Conservation (phyloP, 1,140 invertebrate genomes). For the Dreissena rostriformis region DNA sequence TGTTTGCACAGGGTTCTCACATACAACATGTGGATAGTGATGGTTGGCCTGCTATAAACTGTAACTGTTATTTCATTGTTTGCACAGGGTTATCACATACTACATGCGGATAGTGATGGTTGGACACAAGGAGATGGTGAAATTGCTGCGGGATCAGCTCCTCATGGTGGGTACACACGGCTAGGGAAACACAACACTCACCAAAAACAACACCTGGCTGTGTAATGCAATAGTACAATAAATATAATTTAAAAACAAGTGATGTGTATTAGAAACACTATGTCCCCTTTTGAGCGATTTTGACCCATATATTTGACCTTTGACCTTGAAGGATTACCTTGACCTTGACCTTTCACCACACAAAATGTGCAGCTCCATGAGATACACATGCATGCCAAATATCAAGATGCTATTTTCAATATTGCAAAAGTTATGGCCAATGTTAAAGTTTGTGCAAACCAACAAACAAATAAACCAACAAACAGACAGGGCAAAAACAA, state of each 20-base stretch:
- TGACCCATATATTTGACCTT: background rate
- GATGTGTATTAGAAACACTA: too few species aligned
- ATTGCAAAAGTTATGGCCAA: too few species aligned
- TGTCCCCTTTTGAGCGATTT: background rate
- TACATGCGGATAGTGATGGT: conserved; percentile 68
- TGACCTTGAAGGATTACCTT: background rate
- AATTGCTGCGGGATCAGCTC: conserved; percentile 69
- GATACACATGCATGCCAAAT: too few species aligned
- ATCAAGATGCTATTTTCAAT: too few species aligned
- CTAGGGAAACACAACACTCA: background rate
- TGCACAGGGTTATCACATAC: conserved; percentile 69
- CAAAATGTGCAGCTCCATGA: too few species aligned
- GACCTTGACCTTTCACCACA: background rate
- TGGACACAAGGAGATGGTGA: conserved; percentile 69
- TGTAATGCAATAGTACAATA: background rate
- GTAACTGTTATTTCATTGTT: too few species aligned
- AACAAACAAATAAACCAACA: too few species aligned
- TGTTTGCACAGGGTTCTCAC: conserved; percentile 64
- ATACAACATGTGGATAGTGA: conserved; percentile 69
- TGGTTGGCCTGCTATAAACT: conserved; percentile 53
- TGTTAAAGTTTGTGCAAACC: too few species aligned
- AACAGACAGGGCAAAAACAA: too few species aligned
- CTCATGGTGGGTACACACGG: conserved; percentile 61
- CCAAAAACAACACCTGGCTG: background rate
- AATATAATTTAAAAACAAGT: background rate